A percentile compares a stretch with the other conserved stretches of the same genome.
phyloP scores from a whole-genome alignment of 2,888 invertebrate species.

The Thelaira solivaga region DNA sequence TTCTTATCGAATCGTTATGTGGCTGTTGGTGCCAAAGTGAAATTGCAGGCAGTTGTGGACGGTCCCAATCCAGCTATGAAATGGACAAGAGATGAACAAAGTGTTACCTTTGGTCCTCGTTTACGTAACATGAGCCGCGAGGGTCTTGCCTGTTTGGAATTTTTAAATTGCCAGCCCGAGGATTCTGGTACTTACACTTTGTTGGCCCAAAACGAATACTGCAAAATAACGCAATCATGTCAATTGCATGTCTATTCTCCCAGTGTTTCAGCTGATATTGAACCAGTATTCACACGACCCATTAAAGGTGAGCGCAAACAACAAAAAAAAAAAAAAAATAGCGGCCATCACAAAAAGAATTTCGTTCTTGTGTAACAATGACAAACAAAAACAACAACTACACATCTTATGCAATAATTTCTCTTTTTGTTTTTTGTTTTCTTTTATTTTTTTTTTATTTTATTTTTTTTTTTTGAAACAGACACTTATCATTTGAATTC shows the following conservation, averaged over 20 bases:
- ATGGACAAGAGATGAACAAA: conserved; percentile 85
- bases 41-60: conserved; percentile 87
- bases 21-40: conserved; percentile 84
- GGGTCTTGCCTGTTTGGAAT: conserved; percentile 86
- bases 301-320: conserved; percentile 80
- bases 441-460: too few species aligned
- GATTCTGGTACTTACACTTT: conserved; percentile 91
- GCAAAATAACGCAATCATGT: conserved; percentile 84
- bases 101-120: conserved; percentile 74
- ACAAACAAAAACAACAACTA: conserved; percentile 22
- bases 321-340: too few species aligned
- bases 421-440: too few species aligned
- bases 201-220: conserved; percentile 85
- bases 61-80: conserved; percentile 84
- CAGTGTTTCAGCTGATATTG: conserved; percentile 79
- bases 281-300: conserved; percentile 85
- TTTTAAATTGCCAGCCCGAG: conserved; percentile 81
- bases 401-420: conserved; percentile 49
- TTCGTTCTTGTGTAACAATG: conserved; percentile 52
- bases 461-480: too few species aligned
- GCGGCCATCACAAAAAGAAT: too few species aligned
- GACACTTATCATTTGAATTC: conserved; percentile 85
- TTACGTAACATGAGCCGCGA: conserved; percentile 78
- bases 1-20: conserved; percentile 75
- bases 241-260: conserved; percentile 83